Conservation (phyloP, 2,113 vertebrate species). For the Epinephelus lanceolatus region DNA sequence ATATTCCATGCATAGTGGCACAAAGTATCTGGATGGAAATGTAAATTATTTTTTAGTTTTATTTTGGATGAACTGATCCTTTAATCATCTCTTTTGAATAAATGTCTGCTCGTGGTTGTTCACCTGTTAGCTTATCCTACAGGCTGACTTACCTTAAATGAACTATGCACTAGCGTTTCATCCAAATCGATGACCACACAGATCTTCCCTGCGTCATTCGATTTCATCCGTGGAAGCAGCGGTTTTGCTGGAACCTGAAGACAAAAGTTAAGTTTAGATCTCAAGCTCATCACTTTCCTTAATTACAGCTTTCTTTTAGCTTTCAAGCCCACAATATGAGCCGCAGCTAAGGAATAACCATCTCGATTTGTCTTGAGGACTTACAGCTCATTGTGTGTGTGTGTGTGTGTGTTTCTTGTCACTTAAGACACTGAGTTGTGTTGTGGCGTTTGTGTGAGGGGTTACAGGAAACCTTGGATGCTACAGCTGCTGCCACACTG, state of each 20-base stretch:
- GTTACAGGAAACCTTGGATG: slow-evolving; percentile 57
- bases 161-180: slow-evolving; percentile 89
- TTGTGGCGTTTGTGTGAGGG: slow-evolving; percentile 55
- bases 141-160: slow-evolving; percentile 84
- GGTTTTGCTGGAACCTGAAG: slow-evolving; percentile 78
- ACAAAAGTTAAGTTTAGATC: slow-evolving; percentile 20
- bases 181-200: slow-evolving; percentile 88
- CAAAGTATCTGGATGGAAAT: background rate
- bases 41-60: background rate
- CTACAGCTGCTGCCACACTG: slow-evolving; percentile 67
- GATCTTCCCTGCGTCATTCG: slow-evolving; percentile 84
- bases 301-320: background rate
- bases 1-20: no score
- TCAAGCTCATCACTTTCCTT: background rate
- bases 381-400: slow-evolving; percentile 20
- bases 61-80: background rate
- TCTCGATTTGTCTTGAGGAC: slow-evolving; percentile 8
- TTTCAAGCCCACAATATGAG: background rate
- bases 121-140: background rate
- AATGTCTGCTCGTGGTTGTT: background rate
- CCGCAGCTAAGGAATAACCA: slow-evolving; percentile 7
- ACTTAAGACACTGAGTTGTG: slow-evolving; percentile 35
- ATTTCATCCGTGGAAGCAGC: slow-evolving; percentile 81
- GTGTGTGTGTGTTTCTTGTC: slow-evolving; percentile 12
- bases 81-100: background rate